These are phyloP conservation scores for Chanos chanos DNA, from an alignment of 2,797 vertebrate species.

Conservation along the genomic window DNA sequence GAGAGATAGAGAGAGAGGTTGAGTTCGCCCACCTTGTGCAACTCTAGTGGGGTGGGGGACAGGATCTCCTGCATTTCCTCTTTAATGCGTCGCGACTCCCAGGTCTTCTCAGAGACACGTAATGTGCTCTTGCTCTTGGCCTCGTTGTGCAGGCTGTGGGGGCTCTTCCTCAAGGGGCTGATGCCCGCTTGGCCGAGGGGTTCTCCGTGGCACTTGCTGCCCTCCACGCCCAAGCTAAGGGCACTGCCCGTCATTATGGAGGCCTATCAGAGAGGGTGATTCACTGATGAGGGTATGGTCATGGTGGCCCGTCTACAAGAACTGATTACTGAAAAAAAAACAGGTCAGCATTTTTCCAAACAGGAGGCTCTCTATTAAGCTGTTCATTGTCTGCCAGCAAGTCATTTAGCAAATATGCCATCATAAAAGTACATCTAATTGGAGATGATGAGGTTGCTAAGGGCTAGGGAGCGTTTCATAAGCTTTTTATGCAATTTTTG, in stretches of 20 bases:
- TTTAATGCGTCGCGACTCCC: slow-evolving; percentile 81
- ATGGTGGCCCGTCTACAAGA: too few species aligned
- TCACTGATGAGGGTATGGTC: too few species aligned
- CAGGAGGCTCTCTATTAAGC: slow-evolving; percentile 1
- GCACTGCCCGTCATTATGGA: slow-evolving; percentile 94
- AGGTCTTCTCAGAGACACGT: slow-evolving; percentile 75
- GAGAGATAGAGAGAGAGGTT: too few species aligned
- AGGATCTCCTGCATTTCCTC: slow-evolving; percentile 89
- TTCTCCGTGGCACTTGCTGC: slow-evolving; percentile 72
- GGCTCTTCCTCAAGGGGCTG: slow-evolving; percentile 67
- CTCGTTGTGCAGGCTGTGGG: slow-evolving; percentile 62
- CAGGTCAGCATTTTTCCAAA: slow-evolving; percentile 1
- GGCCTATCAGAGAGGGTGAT: slow-evolving; percentile 64
- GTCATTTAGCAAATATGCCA: slow-evolving; percentile 11
- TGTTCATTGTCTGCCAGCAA: slow-evolving; percentile 7
- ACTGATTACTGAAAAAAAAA: not conserved
- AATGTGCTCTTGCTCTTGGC: slow-evolving; percentile 66
- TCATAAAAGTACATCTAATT: slow-evolving; percentile 2
- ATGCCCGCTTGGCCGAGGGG: slow-evolving; percentile 47
- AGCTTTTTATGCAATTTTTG: slow-evolving; percentile 3
- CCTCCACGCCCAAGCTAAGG: slow-evolving; percentile 83
- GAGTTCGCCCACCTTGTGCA: slow-evolving; percentile 81
- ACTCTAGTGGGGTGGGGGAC: slow-evolving; percentile 81
- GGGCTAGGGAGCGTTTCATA: too few species aligned
- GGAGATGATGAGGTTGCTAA: slow-evolving; percentile 1